phyloP scores from a whole-genome alignment of 2,113 vertebrate species.

The Hylia prasina region DNA sequence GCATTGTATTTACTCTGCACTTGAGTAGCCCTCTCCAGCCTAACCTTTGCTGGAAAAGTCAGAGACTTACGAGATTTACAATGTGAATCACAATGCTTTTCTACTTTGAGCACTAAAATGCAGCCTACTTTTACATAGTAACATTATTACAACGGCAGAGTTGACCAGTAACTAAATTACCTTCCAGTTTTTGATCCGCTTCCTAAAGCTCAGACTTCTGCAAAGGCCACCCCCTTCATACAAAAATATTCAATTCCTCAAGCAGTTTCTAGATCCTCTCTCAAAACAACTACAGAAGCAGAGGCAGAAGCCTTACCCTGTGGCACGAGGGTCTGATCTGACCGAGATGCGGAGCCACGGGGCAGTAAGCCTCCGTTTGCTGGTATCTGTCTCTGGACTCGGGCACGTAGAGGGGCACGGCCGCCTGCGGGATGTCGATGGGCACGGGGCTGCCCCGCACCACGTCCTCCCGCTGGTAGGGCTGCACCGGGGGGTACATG shows the following conservation, averaged over 20 bases:
- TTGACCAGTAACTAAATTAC: background rate
- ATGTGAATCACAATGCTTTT: background rate
- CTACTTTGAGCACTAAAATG: background rate
- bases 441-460: conserved; percentile 88
- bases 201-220: background rate
- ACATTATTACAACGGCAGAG: background rate
- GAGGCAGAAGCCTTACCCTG: conserved; percentile 74
- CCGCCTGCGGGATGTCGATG: conserved; percentile 81
- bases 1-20: background rate
- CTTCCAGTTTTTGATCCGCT: background rate
- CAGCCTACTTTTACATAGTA: background rate
- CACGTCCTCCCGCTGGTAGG: conserved; percentile 86
- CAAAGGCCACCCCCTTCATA: background rate
- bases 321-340: conserved; percentile 84
- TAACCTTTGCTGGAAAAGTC: background rate
- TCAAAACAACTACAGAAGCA: background rate
- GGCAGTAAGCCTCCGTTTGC: conserved; percentile 85
- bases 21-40: background rate
- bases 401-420: conserved; percentile 82
- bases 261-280: background rate
- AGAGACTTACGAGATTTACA: background rate
- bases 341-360: conserved; percentile 76
- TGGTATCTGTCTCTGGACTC: conserved; percentile 85
- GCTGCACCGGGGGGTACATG: conserved; percentile 79
- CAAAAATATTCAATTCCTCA: background rate